Evolutionary conservation across 1,140 invertebrate genomes (phyloP).

Genomic region (Diabrotica undecimpunctata): DNA sequence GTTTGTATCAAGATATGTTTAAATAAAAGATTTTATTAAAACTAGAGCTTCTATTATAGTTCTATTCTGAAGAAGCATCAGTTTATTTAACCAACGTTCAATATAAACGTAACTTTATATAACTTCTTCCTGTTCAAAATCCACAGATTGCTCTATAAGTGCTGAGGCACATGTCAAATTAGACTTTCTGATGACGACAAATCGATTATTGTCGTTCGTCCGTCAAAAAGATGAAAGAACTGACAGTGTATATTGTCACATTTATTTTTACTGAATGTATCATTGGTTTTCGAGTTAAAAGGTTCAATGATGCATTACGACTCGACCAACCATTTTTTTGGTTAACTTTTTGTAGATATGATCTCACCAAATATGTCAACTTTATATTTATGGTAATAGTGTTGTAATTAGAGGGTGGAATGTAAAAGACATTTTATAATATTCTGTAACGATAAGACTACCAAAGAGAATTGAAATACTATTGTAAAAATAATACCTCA

Average conservation of each 20-base stretch:
- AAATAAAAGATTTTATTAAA: too few relatives aligned
- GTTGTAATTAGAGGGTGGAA: too few relatives aligned
- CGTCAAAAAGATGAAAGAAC: slow-evolving; percentile 4
- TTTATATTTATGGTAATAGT: not conserved
- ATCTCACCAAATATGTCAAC: not conserved
- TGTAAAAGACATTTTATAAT: too few relatives aligned
- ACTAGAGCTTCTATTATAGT: too few relatives aligned
- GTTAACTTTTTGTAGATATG: not conserved
- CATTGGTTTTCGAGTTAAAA: slow-evolving; percentile 21
- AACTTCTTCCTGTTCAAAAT: slow-evolving; percentile 1
- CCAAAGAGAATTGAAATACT: too few relatives aligned
- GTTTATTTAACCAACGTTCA: too few relatives aligned
- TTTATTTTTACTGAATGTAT: slow-evolving; percentile 8
- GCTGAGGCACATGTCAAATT: not conserved
- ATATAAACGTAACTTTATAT: too few relatives aligned
- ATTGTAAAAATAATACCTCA: too few relatives aligned
- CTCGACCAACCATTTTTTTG: not conserved
- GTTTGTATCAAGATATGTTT: too few relatives aligned
- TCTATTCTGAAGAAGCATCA: too few relatives aligned
- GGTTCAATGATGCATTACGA: slow-evolving; percentile 5
- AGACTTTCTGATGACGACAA: slow-evolving; percentile 8
- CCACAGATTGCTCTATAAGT: slow-evolving; percentile 2
- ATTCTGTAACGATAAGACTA: too few relatives aligned
- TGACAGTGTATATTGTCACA: not conserved
- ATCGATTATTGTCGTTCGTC: slow-evolving; percentile 10